Conservation (phyloP, 1,140 invertebrate species). For the Ladona fulva region DNA sequence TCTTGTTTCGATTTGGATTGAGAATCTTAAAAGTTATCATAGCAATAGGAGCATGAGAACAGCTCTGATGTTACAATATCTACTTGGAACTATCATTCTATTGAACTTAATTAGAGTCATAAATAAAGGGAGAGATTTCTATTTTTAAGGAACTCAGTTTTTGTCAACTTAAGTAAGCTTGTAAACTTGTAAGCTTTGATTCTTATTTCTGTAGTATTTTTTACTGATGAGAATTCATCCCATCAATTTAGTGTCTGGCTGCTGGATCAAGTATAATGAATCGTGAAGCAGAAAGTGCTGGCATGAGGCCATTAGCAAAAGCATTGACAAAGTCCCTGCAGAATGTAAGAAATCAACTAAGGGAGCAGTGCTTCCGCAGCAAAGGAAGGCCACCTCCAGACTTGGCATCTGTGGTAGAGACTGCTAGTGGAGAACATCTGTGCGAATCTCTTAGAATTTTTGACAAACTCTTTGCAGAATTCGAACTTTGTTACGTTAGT, state of each 20-base stretch:
- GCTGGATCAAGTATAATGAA: constrained; percentile 96
- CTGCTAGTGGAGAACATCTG: constrained; percentile 60
- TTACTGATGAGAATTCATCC: too few relatives aligned
- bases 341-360: constrained; percentile 76
- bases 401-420: background rate
- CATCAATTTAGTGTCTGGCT: constrained; percentile 72
- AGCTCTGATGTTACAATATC: too few relatives aligned
- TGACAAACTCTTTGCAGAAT: constrained; percentile 91
- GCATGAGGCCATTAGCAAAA: constrained; percentile 93
- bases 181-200: too few relatives aligned
- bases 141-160: too few relatives aligned
- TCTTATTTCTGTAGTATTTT: too few relatives aligned
- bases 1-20: too few relatives aligned
- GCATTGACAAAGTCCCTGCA: constrained; percentile 91
- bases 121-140: background rate
- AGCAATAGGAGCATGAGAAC: too few relatives aligned
- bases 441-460: constrained; percentile 86
- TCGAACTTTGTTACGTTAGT: constrained; percentile 95
- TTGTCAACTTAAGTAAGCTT: too few relatives aligned
- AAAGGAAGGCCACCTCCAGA: constrained; percentile 28
- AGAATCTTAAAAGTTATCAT: too few relatives aligned
- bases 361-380: constrained; percentile 64
- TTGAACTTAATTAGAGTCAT: too few relatives aligned
- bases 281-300: constrained; percentile 84
- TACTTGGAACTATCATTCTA: too few relatives aligned